Evolutionary conservation across 2,888 invertebrate genomes (phyloP), one percentile per base, ranked within the genome.

Genomic region (Philereme transversata): DNA sequence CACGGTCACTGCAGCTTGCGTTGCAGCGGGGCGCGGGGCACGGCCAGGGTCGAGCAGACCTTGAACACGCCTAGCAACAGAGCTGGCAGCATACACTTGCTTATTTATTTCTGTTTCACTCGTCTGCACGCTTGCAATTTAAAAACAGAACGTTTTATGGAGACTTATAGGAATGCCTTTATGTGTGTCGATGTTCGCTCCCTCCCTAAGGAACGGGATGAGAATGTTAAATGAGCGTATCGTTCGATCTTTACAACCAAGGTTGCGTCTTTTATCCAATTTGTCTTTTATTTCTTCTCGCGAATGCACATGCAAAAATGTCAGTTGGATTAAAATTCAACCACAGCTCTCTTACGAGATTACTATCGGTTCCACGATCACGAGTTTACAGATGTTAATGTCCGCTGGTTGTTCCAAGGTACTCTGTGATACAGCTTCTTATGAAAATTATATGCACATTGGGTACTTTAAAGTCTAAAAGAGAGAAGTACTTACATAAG

Each of bases 1-100:
- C 65, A 65, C 67, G 51, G 50, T 53, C 57, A 65, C 75, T 86
- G 86, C 86, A 87, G 83, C 80, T 83, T 81, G 83, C 77, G 77
- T 71, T 74, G 87, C 81, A 82, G 73, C 70, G 71, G 74, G 73
- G 62, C 64, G 72, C 71, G 71, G 67, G 75, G 81, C 84, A 85
- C 71, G 84, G 86, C 86, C 87, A 87, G 80, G 87, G 87, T 81
- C 86, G 81, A 62, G 71, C 65, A 84, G 88, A 87, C 92, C 91
- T 92, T 92, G 91, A 84, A 79, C 83, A 79, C 83, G 87, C 89
- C 79, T 90, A 88, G 90, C 88, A 92, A 91, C 91, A 86, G 80
- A 81, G 77, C 79, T 79, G 82, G 76, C 82, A 78, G 70, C 79
- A 69, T 73, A 77, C 75, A 76, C 76, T 75, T 55, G 57, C 62